Percentiles rank a stretch among this genome's conserved stretches.
Conservation (phyloP, 92 coral and sea anemone species). For the Micromussa lordhowensis region DNA sequence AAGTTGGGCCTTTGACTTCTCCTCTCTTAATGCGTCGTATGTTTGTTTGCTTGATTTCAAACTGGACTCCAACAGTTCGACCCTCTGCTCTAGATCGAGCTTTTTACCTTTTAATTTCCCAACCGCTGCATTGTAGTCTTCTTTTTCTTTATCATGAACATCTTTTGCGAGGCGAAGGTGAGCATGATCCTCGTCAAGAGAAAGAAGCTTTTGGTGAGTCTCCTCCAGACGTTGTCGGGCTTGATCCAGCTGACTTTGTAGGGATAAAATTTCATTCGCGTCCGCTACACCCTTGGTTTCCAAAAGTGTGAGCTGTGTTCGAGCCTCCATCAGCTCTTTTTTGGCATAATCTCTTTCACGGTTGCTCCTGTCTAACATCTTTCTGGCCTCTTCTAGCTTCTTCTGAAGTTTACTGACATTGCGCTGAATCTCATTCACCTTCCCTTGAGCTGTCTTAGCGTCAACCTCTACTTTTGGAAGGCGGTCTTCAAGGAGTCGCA, state of each 20-base stretch:
- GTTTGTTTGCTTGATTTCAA: constrained; percentile 69
- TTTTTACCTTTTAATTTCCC: constrained; percentile 73
- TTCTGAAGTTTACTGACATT: constrained; percentile 67
- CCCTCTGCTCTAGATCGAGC: constrained; percentile 71
- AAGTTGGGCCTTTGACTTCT: constrained; percentile 58
- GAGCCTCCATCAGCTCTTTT: constrained; percentile 65
- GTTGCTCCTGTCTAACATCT: constrained; percentile 60
- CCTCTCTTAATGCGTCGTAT: constrained; percentile 70
- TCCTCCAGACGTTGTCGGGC: constrained; percentile 64
- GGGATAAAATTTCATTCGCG: constrained; percentile 66
- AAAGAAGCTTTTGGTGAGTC: constrained; percentile 73
- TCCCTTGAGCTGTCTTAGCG: constrained; percentile 65
- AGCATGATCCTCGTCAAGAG: constrained; percentile 78
- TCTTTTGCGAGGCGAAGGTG: constrained; percentile 72
- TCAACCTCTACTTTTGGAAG: constrained; percentile 65
- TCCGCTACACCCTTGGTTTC: constrained; percentile 70
- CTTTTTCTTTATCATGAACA: constrained; percentile 69
- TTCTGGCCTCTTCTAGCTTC: constrained; percentile 74
- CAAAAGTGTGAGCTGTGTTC: constrained; percentile 53
- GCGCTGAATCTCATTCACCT: constrained; percentile 70
- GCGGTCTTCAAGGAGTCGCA: constrained; percentile 57
- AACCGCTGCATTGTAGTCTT: constrained; percentile 61
- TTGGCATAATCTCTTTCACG: constrained; percentile 75
- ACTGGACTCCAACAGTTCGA: constrained; percentile 68
- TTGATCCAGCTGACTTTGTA: constrained; percentile 72